phyloP scores from a whole-genome alignment of 2,888 invertebrate genomes.

The Cataglyphis albicans region DNA sequence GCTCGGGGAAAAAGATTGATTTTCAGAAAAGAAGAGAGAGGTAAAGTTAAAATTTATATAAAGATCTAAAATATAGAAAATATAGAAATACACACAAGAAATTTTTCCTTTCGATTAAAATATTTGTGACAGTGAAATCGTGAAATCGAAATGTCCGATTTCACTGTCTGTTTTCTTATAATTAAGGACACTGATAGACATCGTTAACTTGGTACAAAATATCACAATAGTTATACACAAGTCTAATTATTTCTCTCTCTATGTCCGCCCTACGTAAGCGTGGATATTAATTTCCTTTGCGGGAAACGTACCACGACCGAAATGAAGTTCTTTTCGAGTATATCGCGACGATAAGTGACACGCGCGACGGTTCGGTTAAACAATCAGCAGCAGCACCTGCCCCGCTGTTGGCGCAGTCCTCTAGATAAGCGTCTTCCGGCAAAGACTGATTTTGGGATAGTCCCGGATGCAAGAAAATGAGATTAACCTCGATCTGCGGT shows the following conservation, averaged over 20 bases:
- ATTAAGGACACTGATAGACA: slow-evolving; percentile 17
- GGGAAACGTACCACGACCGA: not conserved
- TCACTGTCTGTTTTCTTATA: slow-evolving; percentile 3
- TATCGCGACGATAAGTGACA: slow-evolving; percentile 15
- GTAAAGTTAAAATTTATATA: not conserved
- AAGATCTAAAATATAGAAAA: not conserved
- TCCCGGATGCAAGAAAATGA: slow-evolving; percentile 27
- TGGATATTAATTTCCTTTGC: slow-evolving; percentile 47
- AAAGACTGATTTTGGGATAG: slow-evolving; percentile 9
- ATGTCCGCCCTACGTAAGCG: slow-evolving; percentile 3
- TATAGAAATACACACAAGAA: not conserved
- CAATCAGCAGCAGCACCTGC: slow-evolving; percentile 27
- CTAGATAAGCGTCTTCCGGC: slow-evolving; percentile 32
- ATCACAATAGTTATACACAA: not conserved
- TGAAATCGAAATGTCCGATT: not conserved
- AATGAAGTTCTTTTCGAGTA: slow-evolving; percentile 34
- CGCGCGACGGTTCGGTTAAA: slow-evolving; percentile 43
- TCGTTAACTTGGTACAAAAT: not conserved
- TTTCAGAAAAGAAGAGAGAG: not conserved
- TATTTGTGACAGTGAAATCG: no score
- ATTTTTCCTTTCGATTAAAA: no score
- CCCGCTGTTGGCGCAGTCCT: slow-evolving; percentile 8
- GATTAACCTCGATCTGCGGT: slow-evolving; percentile 49
- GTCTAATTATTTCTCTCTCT: not conserved
- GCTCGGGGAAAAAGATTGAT: not conserved